A percentile compares a stretch with the other conserved stretches of the same genome.
These are phyloP conservation scores for Corythoichthys haematopterus DNA, from an alignment of 2,113 vertebrate species.

Conservation along the genomic window DNA sequence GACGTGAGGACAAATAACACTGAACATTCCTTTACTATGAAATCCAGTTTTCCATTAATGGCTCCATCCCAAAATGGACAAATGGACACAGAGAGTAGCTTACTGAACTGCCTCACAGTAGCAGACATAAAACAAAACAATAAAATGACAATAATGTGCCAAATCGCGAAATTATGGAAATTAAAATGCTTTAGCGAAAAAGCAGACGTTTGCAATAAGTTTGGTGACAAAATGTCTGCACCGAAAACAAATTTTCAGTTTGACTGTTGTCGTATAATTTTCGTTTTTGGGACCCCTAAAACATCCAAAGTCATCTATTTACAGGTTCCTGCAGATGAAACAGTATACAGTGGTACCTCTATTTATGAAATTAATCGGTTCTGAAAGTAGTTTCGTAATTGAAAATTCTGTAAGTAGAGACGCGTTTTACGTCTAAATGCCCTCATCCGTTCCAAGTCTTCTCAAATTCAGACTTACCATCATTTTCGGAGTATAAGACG, in stretches of 20 bases:
- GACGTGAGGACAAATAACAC: background rate
- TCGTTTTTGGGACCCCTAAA: background rate
- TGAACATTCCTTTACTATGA: background rate
- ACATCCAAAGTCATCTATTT: too few relatives aligned
- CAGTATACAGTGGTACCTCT: too few relatives aligned
- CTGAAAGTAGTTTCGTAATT: too few relatives aligned
- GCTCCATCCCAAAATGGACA: slow-evolving; percentile 27
- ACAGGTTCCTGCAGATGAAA: too few relatives aligned
- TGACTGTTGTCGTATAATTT: background rate
- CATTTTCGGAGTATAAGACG: too few relatives aligned
- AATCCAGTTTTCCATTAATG: slow-evolving; percentile 17
- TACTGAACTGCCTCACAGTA: background rate
- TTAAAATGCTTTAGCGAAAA: background rate
- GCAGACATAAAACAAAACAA: background rate
- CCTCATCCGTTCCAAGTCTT: too few relatives aligned
- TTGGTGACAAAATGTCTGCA: background rate
- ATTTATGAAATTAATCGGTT: too few relatives aligned
- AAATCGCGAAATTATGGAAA: background rate
- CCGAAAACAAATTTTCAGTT: background rate
- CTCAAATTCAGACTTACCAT: too few relatives aligned
- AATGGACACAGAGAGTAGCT: slow-evolving; percentile 13
- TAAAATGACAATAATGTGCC: background rate
- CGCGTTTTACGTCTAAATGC: too few relatives aligned
- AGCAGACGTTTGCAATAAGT: background rate
- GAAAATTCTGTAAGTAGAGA: too few relatives aligned